These are phyloP conservation scores for Lasioglossum calceatum DNA, from an alignment of 2,888 invertebrate species.

Conservation along the genomic window DNA sequence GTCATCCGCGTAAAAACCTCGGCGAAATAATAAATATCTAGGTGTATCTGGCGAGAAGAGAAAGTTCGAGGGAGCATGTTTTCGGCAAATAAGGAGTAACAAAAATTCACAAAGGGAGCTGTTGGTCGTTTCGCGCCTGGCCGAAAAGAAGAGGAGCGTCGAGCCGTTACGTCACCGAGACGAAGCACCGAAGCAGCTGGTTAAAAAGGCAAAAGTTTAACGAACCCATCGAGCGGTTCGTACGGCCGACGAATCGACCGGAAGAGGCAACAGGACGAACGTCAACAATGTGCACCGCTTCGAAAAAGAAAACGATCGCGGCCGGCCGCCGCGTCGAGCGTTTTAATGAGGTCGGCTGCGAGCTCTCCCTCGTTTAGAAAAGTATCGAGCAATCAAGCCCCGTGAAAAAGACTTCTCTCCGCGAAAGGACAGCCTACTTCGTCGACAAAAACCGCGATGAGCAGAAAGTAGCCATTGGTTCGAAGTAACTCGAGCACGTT, in stretches of 20 bases:
- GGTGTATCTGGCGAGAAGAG: neutral
- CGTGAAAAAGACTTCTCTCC: conserved; percentile 30
- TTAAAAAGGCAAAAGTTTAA: conserved; percentile 12
- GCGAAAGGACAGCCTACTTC: conserved; percentile 26
- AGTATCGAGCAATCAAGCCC: conserved; percentile 41
- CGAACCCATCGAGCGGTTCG: conserved; percentile 18
- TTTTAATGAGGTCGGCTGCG: conserved; percentile 37
- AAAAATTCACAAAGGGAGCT: conserved; percentile 1
- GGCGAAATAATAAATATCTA: neutral
- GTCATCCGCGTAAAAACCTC: neutral
- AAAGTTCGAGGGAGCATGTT: conserved; percentile 2
- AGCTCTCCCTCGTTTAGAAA: conserved; percentile 41
- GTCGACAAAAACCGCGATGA: conserved; percentile 10
- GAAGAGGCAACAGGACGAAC: conserved; percentile 13
- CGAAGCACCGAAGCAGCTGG: neutral
- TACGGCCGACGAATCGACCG: neutral
- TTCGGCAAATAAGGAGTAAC: neutral
- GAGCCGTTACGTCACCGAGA: neutral
- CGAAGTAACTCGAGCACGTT: conserved; percentile 32
- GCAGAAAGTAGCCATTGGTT: conserved; percentile 26
- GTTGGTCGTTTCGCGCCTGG: neutral
- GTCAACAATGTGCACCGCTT: conserved; percentile 9
- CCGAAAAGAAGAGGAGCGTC: neutral
- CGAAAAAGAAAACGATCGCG: conserved; percentile 38
- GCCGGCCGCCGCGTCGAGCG: neutral